Conservation (phyloP, 2,888 invertebrate species). For the Amiota communis region DNA sequence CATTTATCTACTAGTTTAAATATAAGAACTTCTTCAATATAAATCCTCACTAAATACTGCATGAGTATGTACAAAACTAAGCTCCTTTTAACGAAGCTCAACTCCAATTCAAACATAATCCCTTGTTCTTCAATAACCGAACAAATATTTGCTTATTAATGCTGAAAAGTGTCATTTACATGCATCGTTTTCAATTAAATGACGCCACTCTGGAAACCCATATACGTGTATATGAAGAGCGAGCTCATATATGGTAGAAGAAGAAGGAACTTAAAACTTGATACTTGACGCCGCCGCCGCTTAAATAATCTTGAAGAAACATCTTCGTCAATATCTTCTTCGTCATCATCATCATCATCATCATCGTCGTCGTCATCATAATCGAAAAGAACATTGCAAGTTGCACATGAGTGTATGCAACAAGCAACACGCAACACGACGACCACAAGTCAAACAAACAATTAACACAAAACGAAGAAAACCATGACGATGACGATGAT, state of each 20-base stretch:
- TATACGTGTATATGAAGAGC: not conserved
- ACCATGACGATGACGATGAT: too few species aligned
- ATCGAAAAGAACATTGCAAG: conserved; percentile 9
- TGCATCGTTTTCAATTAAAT: conserved; percentile 67
- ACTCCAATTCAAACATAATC: conserved; percentile 49
- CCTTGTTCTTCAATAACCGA: conserved; percentile 60
- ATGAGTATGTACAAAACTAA: not conserved
- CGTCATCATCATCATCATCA: not conserved
- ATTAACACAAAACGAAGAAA: conserved; percentile 54
- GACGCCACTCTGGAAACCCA: conserved; percentile 48
- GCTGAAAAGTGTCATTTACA: conserved; percentile 69
- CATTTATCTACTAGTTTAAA: too few species aligned
- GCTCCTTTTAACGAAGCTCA: conserved; percentile 26
- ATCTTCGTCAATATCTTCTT: not conserved
- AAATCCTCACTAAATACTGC: too few species aligned
- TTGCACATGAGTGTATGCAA: conserved; percentile 14
- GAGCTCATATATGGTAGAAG: not conserved
- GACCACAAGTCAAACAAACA: conserved; percentile 60
- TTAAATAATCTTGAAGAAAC: conserved; percentile 20
- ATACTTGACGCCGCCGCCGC: conserved; percentile 23
- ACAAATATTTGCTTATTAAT: conserved; percentile 68
- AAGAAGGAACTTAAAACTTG: conserved; percentile 14
- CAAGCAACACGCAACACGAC: conserved; percentile 24
- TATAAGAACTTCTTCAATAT: too few species aligned
- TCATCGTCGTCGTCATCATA: not conserved